These are phyloP conservation scores for Sebastes fasciatus DNA, from an alignment of 2,113 vertebrate genomes.

Conservation along the genomic window DNA sequence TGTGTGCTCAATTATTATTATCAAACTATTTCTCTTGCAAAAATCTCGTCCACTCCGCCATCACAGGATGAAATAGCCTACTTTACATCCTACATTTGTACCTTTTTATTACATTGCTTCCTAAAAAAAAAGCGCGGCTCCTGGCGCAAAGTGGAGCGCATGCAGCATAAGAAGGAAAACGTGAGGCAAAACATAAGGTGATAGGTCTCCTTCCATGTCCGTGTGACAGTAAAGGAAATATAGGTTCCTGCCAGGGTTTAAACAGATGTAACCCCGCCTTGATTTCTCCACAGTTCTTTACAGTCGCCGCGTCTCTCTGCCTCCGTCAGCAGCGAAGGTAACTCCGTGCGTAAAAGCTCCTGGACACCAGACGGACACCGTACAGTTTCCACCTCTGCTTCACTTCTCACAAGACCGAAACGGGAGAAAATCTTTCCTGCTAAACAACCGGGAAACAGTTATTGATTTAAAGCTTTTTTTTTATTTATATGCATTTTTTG, in stretches of 20 bases:
- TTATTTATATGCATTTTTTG: background rate
- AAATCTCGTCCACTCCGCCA: background rate
- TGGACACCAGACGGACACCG: conserved; percentile 43
- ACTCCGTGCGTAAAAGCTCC: conserved; percentile 79
- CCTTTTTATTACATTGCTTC: background rate
- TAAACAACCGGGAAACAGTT: background rate
- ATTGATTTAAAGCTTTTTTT: conserved; percentile 4
- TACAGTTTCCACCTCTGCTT: conserved; percentile 23
- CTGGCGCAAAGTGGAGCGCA: background rate
- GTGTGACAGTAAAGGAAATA: conserved; percentile 34
- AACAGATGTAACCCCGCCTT: conserved; percentile 80
- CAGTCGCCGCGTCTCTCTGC: conserved; percentile 53
- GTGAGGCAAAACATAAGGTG: background rate
- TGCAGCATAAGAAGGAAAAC: background rate
- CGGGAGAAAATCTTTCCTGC: conserved; percentile 6
- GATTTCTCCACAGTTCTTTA: conserved; percentile 55
- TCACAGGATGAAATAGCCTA: background rate
- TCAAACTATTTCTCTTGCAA: background rate
- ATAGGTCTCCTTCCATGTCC: background rate
- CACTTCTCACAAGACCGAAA: background rate
- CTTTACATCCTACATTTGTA: background rate
- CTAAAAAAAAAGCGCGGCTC: background rate
- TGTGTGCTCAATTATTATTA: background rate
- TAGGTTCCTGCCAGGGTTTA: conserved; percentile 39
- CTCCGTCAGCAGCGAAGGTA: conserved; percentile 69